Evolutionary conservation across 2,113 vertebrate species (phyloP).

Genomic region (Piaya cayana): DNA sequence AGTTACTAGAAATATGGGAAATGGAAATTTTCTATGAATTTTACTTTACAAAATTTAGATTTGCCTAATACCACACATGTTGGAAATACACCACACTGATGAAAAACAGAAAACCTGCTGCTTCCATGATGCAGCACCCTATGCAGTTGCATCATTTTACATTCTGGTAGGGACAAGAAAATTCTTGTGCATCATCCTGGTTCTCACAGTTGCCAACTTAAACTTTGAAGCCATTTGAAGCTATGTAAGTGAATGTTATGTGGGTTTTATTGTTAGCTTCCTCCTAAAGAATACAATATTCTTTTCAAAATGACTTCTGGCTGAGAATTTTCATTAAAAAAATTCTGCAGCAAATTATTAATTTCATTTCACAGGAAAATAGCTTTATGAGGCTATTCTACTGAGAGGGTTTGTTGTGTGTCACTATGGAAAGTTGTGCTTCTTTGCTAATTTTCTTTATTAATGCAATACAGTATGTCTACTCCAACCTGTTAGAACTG

Average conservation of each 20-base stretch:
- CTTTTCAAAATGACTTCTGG: not conserved
- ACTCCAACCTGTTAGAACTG: not conserved
- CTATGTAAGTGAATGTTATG: not conserved
- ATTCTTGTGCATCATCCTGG: not conserved
- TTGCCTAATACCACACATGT: not conserved
- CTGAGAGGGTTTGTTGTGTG: not conserved
- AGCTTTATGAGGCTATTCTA: not conserved
- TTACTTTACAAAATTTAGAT: not conserved
- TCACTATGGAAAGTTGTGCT: not conserved
- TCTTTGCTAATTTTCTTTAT: not conserved
- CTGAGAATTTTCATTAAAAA: not conserved
- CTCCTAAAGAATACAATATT: not conserved
- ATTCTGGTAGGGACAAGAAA: not conserved
- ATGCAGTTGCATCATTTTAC: not conserved
- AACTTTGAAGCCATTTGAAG: not conserved
- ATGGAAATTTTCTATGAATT: not conserved
- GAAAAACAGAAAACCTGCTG: not conserved
- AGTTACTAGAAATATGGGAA: not conserved
- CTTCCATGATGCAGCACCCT: not conserved
- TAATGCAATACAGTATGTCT: not conserved
- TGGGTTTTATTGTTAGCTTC: not conserved
- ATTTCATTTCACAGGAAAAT: not conserved
- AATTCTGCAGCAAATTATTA: not conserved
- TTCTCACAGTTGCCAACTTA: not conserved
- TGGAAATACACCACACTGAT: rapidly evolving